These are phyloP conservation scores for Phacellophora camtschatica DNA, from an alignment of 30 jellyfish, hydroid and myxozoan genomes.

Conservation along the genomic window DNA sequence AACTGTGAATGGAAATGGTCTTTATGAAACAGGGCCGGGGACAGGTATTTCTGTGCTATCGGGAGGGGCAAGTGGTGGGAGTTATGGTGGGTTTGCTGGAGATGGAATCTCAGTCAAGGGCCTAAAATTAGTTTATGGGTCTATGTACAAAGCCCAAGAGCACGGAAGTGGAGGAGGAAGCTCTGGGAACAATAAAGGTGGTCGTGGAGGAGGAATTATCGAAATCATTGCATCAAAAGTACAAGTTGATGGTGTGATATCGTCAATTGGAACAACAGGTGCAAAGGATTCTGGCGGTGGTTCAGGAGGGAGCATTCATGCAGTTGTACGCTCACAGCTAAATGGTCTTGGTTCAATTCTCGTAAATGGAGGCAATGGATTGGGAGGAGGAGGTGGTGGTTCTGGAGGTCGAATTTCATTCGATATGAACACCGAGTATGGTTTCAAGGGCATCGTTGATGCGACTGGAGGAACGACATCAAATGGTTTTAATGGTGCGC, in stretches of 20 bases:
- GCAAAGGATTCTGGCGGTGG: conserved; percentile 63
- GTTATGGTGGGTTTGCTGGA: conserved; percentile 66
- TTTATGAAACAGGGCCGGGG: conserved; percentile 25
- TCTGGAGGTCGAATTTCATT: conserved; percentile 55
- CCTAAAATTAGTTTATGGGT: conserved; percentile 36
- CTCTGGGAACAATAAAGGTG: conserved; percentile 20
- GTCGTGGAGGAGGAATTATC: conserved; percentile 58
- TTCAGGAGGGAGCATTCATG: conserved; percentile 56
- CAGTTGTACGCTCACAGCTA: not conserved
- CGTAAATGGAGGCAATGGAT: conserved; percentile 39
- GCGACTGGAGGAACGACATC: conserved; percentile 47
- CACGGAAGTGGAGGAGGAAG: conserved; percentile 68
- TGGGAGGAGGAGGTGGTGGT: conserved; percentile 63
- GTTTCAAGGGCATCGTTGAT: conserved; percentile 33
- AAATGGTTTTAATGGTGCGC: conserved; percentile 29
- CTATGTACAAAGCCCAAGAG: conserved; percentile 19
- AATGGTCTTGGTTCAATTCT: conserved; percentile 46
- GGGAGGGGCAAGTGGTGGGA: conserved; percentile 54
- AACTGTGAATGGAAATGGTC: conserved; percentile 36
- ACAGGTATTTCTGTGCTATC: conserved; percentile 11
- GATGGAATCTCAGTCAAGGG: conserved; percentile 24
- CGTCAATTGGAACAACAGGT: conserved; percentile 46
- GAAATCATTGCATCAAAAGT: not conserved
- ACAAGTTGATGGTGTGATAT: conserved; percentile 25
- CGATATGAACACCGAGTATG: not conserved